Evolutionary conservation across 37 sponge, comb jelly and placozoan genomes (phyloP).

Genomic region (Agelas oroides): DNA sequence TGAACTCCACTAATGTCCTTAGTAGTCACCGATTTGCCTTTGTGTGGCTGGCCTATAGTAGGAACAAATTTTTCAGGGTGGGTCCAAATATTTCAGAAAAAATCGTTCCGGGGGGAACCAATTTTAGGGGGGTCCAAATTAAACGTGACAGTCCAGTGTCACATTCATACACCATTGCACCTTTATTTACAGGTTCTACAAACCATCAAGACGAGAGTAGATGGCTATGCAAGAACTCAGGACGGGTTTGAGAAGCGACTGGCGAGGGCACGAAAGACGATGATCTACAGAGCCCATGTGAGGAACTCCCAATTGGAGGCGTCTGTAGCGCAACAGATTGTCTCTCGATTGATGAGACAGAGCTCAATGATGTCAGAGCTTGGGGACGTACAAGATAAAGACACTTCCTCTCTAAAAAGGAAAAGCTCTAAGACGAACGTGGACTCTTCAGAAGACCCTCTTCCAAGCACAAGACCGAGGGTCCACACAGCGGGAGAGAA

Average conservation of each 20-base stretch:
- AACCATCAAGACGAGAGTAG: conserved; percentile 49
- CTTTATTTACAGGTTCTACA: conserved; percentile 75
- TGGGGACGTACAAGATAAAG: not conserved
- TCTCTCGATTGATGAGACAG: conserved; percentile 9
- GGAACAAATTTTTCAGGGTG: too few species aligned
- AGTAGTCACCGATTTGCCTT: too few species aligned
- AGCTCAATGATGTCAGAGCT: conserved; percentile 6
- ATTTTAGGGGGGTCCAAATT: too few species aligned
- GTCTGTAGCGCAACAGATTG: conserved; percentile 32
- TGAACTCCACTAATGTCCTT: too few species aligned
- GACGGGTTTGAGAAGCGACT: conserved; percentile 67
- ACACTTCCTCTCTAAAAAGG: not conserved
- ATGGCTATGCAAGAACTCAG: conserved; percentile 24
- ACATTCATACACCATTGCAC: not conserved
- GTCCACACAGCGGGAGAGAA: not conserved
- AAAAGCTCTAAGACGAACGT: conserved; percentile 7
- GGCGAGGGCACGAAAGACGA: conserved; percentile 85
- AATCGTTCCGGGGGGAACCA: too few species aligned
- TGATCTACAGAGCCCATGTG: conserved; percentile 66
- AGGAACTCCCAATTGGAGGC: conserved; percentile 31
- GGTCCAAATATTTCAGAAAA: too few species aligned
- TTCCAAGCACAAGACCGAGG: not conserved
- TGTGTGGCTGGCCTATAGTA: too few species aligned
- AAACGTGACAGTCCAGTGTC: too few species aligned
- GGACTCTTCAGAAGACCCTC: not conserved